Percentiles rank a stretch among this genome's conserved stretches.
Conservation (phyloP, 2,888 invertebrate genomes). For the Drosophila anomalata region DNA sequence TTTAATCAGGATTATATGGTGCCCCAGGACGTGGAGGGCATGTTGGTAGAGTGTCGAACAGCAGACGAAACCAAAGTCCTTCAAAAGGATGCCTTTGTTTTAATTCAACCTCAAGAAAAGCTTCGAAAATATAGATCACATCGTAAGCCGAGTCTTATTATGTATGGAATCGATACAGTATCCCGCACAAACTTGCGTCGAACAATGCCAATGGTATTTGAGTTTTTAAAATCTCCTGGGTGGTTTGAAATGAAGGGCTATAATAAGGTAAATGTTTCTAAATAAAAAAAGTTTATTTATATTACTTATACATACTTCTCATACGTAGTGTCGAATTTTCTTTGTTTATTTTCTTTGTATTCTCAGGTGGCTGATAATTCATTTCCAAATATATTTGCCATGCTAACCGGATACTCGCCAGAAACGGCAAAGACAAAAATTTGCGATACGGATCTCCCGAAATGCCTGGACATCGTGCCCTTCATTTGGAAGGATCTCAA, state of each 20-base stretch:
- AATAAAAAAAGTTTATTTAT: not conserved
- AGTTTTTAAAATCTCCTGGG: constrained; percentile 87
- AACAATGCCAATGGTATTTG: constrained; percentile 88
- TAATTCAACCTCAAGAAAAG: constrained; percentile 84
- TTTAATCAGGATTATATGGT: constrained; percentile 65
- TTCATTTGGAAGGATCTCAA: constrained; percentile 91
- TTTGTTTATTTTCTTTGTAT: too few relatives aligned
- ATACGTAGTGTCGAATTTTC: too few relatives aligned
- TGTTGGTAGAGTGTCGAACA: constrained; percentile 82
- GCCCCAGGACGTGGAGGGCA: constrained; percentile 65
- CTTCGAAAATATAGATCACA: not conserved
- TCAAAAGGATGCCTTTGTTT: constrained; percentile 84
- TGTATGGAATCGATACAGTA: constrained; percentile 92
- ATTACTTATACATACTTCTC: too few relatives aligned
- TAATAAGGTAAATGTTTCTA: constrained; percentile 84
- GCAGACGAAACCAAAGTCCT: constrained; percentile 61
- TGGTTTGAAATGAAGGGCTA: constrained; percentile 90
- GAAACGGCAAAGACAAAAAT: constrained; percentile 83
- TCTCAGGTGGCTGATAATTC: constrained; percentile 91
- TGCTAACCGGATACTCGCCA: constrained; percentile 88
- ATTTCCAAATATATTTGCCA: constrained; percentile 93
- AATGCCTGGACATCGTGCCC: constrained; percentile 88
- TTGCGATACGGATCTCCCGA: constrained; percentile 84
- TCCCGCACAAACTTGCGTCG: constrained; percentile 91
- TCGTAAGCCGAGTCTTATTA: constrained; percentile 86